Base-by-base conservation (phyloP, 2,888 invertebrate species). In the Hyles lineata region DNA sequence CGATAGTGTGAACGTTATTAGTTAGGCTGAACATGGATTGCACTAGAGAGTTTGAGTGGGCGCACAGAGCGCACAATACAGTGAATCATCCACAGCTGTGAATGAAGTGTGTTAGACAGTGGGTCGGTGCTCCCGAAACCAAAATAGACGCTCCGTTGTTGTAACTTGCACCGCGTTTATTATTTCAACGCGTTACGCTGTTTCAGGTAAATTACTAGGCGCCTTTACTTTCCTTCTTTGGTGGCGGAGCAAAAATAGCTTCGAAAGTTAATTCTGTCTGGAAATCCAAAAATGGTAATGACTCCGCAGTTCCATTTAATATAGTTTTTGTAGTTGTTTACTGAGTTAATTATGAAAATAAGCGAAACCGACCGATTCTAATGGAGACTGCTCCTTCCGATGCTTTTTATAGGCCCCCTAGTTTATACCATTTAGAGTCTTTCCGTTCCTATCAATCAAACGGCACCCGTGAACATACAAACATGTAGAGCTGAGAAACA, bases 21-120 rank as follows among this genome's bases (percentile, higher is more conserved):
- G 80, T 83, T 81, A 74, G 75, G 77, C 78, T 79, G 78, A 83
- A 85, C 82, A 85, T 83, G 85, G 83, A 80, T 76, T 76, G 76
- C 78, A 82, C 81, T 80, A 78, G 77, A 82, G 79, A 82, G 79
- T 79, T 78, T 61, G 83, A 83, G 88, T 88, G 85, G 89, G 90
- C 84, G 86, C 81, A 83, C 87, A 92, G 90, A 83, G 86, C 81
- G 83, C 87, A 92, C 90, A 91, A 92, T 90, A 81, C 84, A 78
- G 82, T 92, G 92, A 92, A 89, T 92, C 91, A 91, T 88, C 81
- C 76, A 79, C 84, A 86, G 84, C 84, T 86, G 87, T 89, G 89
- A 90, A 89, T 90, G 87, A 89, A 89, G 82, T 83, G 84, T 89
- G 84, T 86, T 84, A 87, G 87, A 87, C 86, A 87, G 81, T 88